phyloP scores from a whole-genome alignment of 1,140 invertebrate species.

The Helicoverpa zea region DNA sequence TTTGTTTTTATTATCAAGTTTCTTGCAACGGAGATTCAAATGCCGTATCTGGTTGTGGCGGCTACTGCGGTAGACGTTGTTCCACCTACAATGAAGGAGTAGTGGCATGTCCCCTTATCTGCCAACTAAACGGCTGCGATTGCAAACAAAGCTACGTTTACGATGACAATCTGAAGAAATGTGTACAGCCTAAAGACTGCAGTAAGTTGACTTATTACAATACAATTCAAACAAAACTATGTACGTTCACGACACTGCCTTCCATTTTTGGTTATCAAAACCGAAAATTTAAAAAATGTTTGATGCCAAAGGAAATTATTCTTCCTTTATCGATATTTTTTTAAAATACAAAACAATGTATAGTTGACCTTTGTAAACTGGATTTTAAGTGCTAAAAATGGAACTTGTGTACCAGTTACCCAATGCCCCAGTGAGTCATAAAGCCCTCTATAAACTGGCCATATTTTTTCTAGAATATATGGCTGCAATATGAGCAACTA shows the following conservation, averaged over 20 bases:
- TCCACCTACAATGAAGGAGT: conserved; percentile 39
- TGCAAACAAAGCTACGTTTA: conserved; percentile 59
- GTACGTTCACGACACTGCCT: too few relatives aligned
- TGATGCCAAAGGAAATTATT: too few relatives aligned
- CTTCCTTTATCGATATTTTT: too few relatives aligned
- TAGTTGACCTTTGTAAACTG: conserved; percentile 57
- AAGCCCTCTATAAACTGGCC: background rate
- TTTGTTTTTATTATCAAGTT: background rate
- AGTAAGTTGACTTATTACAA: conserved; percentile 52
- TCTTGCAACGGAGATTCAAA: conserved; percentile 57
- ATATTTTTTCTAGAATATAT: too few relatives aligned
- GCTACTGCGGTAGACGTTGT: conserved; percentile 56
- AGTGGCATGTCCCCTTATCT: conserved; percentile 43
- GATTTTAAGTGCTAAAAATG: conserved; percentile 52
- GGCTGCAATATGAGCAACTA: too few relatives aligned
- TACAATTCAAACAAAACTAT: too few relatives aligned
- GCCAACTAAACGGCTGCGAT: conserved; percentile 56
- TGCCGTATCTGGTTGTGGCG: conserved; percentile 59
- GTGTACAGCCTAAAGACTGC: conserved; percentile 61
- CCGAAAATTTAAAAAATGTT: conserved; percentile 56
- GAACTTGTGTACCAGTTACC: conserved; percentile 55
- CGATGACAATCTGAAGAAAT: conserved; percentile 55
- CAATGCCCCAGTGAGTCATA: conserved; percentile 32
- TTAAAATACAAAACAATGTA: too few relatives aligned
- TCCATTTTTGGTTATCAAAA: background rate